These are phyloP conservation scores for Onthophagus sagittarius DNA, from an alignment of 2,888 invertebrate genomes.

Conservation along the genomic window DNA sequence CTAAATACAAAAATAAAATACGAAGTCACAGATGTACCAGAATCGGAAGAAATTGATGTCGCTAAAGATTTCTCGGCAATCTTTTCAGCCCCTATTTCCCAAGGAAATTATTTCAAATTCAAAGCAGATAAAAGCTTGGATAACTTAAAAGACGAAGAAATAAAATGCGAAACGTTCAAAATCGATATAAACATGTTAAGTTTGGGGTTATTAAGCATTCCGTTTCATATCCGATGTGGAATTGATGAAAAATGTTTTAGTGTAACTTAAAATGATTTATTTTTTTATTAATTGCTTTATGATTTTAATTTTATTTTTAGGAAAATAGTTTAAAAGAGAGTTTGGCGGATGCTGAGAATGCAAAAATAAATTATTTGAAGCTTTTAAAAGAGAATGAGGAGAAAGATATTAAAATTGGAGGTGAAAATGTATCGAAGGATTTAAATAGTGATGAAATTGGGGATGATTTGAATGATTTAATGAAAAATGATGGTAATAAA, in stretches of 20 bases:
- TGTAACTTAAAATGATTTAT: conserved; percentile 18
- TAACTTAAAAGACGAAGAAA: conserved; percentile 19
- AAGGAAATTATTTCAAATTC: conserved; percentile 33
- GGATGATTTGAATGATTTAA: not conserved
- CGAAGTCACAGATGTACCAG: conserved; percentile 26
- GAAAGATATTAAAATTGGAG: not conserved
- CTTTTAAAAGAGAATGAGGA: not conserved
- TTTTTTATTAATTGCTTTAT: not conserved
- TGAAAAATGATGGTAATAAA: not conserved
- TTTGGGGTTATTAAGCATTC: conserved; percentile 26
- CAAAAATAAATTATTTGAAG: conserved; percentile 10
- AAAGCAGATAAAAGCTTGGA: conserved; percentile 30
- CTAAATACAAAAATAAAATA: too few relatives aligned
- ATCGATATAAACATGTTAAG: conserved; percentile 27
- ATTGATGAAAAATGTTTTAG: conserved; percentile 26
- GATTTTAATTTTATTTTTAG: not conserved
- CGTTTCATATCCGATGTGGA: conserved; percentile 27
- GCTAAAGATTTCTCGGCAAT: conserved; percentile 29
- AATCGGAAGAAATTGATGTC: conserved; percentile 13
- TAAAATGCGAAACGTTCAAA: conserved; percentile 26
- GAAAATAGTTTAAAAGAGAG: not conserved
- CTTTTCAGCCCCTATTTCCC: conserved; percentile 31
- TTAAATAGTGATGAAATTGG: not conserved
- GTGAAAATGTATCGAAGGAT: not conserved
- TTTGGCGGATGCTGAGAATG: not conserved